Conservation (phyloP, 2,797 vertebrate genomes). For the Girardinus metallicus region DNA sequence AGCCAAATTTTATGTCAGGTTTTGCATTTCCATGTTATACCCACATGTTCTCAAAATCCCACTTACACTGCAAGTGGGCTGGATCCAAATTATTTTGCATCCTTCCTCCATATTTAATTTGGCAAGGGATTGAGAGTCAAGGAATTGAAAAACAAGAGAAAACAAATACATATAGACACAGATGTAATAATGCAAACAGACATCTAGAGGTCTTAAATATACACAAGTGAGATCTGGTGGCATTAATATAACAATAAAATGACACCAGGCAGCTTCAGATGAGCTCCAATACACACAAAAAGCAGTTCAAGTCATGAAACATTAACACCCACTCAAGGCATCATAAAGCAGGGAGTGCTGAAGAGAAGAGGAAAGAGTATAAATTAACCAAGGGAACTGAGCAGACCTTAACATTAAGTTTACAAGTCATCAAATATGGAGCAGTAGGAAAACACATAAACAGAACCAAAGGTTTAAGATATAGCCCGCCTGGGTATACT, state of each 20-base stretch:
- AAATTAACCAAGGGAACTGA: constrained; percentile 70
- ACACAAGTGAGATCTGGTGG: constrained; percentile 29
- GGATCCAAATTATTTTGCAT: constrained; percentile 49
- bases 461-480: constrained; percentile 19
- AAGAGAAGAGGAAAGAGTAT: constrained; percentile 57
- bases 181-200: constrained; percentile 17
- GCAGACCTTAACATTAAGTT: constrained; percentile 69
- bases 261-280: constrained; percentile 62
- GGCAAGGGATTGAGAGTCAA: constrained; percentile 28
- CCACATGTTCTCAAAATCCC: constrained; percentile 38
- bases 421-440: constrained; percentile 78
- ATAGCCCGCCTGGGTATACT: constrained; percentile 25
- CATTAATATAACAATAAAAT: constrained; percentile 66
- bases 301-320: constrained; percentile 69
- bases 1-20: constrained; percentile 16
- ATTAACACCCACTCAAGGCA: constrained; percentile 74
- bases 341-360: constrained; percentile 63
- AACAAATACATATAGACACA: not conserved
- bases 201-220: constrained; percentile 40
- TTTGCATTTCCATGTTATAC: not conserved
- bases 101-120: constrained; percentile 73
- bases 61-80: constrained; percentile 35
- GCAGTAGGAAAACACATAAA: constrained; percentile 56
- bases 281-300: constrained; percentile 54
- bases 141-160: constrained; percentile 46